phyloP scores from a whole-genome alignment of 2,797 vertebrate species.

The Acipenser ruthenus region DNA sequence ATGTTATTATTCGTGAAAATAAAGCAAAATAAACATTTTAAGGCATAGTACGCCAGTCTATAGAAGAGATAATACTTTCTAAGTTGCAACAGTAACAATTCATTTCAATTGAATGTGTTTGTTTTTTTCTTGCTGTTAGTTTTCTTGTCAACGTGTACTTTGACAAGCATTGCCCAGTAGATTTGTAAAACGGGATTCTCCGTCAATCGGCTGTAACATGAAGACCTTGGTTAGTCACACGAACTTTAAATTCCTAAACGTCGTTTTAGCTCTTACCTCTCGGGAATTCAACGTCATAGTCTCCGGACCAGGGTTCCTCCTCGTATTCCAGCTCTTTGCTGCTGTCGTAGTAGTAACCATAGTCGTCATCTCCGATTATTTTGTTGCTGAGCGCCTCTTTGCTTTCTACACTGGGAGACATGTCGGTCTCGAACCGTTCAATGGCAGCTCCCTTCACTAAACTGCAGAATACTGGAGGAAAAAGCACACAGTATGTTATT shows the following conservation, averaged over 20 bases:
- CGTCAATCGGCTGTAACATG: too few relatives aligned
- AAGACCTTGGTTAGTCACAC: too few relatives aligned
- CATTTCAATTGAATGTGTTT: neutral
- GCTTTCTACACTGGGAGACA: conserved; percentile 44
- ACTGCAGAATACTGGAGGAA: conserved; percentile 43
- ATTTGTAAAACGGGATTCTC: too few relatives aligned
- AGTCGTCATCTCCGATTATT: conserved; percentile 21
- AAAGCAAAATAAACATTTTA: too few relatives aligned
- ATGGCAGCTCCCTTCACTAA: conserved; percentile 52
- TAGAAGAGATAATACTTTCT: too few relatives aligned
- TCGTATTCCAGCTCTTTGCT: conserved; percentile 42
- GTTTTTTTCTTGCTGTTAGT: too few relatives aligned
- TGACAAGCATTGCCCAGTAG: too few relatives aligned
- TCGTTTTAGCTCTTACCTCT: conserved; percentile 36
- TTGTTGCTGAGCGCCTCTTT: conserved; percentile 45
- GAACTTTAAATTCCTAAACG: neutral
- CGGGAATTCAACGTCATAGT: conserved; percentile 41
- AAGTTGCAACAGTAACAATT: neutral
- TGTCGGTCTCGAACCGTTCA: conserved; percentile 48
- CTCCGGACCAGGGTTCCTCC: conserved; percentile 50
- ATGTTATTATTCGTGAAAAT: too few relatives aligned
- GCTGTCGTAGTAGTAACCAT: conserved; percentile 28
- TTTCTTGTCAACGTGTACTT: too few relatives aligned
- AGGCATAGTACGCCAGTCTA: too few relatives aligned
- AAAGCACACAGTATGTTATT: neutral